These are phyloP conservation scores for Muscicapa comitata DNA, from an alignment of 2,797 vertebrate species.

Conservation along the genomic window DNA sequence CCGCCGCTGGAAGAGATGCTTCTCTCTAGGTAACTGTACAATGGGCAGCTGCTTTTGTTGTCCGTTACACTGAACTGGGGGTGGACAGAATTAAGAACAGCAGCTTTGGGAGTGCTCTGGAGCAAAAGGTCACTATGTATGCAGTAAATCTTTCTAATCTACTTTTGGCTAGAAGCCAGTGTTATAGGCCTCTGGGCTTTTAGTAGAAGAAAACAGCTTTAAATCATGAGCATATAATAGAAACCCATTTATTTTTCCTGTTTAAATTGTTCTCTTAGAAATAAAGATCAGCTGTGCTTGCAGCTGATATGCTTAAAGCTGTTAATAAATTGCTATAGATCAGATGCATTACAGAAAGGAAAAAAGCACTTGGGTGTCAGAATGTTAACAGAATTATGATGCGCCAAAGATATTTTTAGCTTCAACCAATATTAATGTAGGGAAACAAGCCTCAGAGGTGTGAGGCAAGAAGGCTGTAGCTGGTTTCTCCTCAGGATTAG, in stretches of 20 bases:
- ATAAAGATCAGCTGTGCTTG: conserved; percentile 45
- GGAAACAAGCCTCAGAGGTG: conserved; percentile 2
- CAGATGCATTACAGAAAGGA: not conserved
- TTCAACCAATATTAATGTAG: conserved; percentile 3
- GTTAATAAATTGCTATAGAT: conserved; percentile 18
- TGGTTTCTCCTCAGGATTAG: not conserved
- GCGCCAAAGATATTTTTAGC: conserved; percentile 17
- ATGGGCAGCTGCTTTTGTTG: not conserved
- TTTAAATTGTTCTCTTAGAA: conserved; percentile 36
- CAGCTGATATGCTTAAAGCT: conserved; percentile 30
- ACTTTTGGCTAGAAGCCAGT: not conserved
- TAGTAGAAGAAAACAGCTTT: not conserved
- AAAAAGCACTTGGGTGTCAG: not conserved
- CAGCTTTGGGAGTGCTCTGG: not conserved
- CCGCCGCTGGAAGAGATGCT: conserved; percentile 39
- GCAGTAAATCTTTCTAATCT: conserved; percentile 18
- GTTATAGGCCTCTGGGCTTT: not conserved
- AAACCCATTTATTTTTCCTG: not conserved
- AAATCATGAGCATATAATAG: not conserved
- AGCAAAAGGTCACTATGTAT: not conserved
- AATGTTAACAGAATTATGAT: conserved; percentile 19
- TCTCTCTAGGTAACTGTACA: conserved; percentile 64
- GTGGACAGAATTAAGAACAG: not conserved
- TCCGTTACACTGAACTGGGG: not conserved
- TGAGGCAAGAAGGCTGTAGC: not conserved